Conservation (phyloP, 2,888 invertebrate genomes). For the Piscicola geometra region DNA sequence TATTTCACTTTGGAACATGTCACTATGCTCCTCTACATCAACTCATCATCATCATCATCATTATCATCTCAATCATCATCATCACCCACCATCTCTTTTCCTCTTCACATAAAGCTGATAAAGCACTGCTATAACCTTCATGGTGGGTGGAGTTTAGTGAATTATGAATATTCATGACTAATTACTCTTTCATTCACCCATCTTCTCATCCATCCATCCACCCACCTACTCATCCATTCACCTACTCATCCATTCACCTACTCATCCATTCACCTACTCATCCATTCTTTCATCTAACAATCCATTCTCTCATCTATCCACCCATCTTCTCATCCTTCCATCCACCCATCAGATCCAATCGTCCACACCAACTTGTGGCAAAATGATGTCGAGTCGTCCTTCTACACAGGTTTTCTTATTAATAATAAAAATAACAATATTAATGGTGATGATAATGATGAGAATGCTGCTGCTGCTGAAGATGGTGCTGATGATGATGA, state of each 20-base stretch:
- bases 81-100: neutral
- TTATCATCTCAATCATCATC: neutral
- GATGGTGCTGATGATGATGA: too few relatives aligned
- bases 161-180: neutral
- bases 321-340: neutral
- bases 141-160: too few relatives aligned
- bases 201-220: neutral
- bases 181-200: neutral
- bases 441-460: too few relatives aligned
- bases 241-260: too few relatives aligned
- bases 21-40: slow-evolving; percentile 25
- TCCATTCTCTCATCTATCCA: too few relatives aligned
- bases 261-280: too few relatives aligned
- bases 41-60: slow-evolving; percentile 10
- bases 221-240: neutral
- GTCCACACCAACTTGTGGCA: too few relatives aligned
- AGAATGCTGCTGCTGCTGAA: too few relatives aligned
- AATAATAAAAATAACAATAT: too few relatives aligned
- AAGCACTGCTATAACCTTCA: slow-evolving; percentile 10
- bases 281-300: too few relatives aligned
- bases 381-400: too few relatives aligned
- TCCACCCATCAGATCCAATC: neutral
- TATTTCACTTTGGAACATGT: neutral
- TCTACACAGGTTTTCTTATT: too few relatives aligned
- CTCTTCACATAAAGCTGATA: neutral